phyloP scores from a whole-genome alignment of 2,888 invertebrate genomes.

The Ischnus inquisitorius region DNA sequence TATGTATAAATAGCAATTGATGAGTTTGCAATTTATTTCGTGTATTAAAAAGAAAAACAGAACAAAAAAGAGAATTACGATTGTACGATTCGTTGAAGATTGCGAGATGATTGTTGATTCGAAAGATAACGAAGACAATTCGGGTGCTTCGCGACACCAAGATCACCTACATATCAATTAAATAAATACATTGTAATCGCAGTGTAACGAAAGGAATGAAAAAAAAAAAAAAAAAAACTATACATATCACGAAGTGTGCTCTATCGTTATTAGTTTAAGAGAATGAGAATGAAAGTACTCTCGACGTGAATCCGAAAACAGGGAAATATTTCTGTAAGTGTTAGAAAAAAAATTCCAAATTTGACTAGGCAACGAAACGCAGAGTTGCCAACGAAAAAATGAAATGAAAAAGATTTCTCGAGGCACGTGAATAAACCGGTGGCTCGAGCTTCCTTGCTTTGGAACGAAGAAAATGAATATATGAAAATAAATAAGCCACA shows the following conservation, averaged over 20 bases:
- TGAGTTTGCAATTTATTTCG: conserved; percentile 4
- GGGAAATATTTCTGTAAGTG: conserved; percentile 11
- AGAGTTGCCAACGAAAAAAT: conserved; percentile 61
- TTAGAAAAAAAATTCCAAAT: conserved; percentile 21
- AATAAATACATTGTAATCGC: conserved; percentile 75
- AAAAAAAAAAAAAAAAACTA: conserved; percentile 65
- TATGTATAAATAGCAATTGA: not conserved
- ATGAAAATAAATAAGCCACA: conserved; percentile 13
- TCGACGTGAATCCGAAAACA: conserved; percentile 28
- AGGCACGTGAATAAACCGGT: conserved; percentile 11
- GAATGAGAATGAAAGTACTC: conserved; percentile 54
- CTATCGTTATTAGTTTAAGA: conserved; percentile 69
- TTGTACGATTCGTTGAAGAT: conserved; percentile 38
- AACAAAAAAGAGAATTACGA: conserved; percentile 8
- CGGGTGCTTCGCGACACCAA: conserved; percentile 46
- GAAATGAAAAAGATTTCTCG: conserved; percentile 18
- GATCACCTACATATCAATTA: conserved; percentile 82
- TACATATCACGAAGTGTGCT: conserved; percentile 83
- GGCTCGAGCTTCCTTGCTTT: conserved; percentile 34
- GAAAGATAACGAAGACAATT: conserved; percentile 27
- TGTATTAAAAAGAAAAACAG: conserved; percentile 12
- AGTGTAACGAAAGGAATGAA: conserved; percentile 71
- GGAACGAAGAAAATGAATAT: too few species aligned
- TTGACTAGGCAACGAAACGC: conserved; percentile 13
- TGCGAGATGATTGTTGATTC: conserved; percentile 34